Evolutionary conservation across 1,140 invertebrate genomes (phyloP).

Genomic region (Vollenhovia emeryi): DNA sequence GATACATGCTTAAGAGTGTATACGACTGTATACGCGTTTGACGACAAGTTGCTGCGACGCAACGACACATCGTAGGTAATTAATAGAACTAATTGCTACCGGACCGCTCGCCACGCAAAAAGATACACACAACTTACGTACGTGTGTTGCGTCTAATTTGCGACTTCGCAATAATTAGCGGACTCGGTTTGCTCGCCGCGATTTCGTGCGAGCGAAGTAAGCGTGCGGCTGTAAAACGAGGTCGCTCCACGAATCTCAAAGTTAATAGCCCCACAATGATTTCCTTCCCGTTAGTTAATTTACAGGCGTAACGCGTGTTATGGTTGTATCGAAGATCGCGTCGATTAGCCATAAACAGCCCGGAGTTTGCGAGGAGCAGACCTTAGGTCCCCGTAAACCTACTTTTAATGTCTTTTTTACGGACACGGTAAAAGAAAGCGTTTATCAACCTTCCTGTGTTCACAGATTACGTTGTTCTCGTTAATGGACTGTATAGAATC

Average conservation of each 20-base stretch:
- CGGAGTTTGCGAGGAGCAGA: background rate
- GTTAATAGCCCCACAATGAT: constrained; percentile 7
- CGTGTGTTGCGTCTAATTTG: constrained; percentile 33
- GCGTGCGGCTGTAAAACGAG: background rate
- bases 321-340: background rate
- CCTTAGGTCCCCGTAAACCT: background rate
- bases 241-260: constrained; percentile 21
- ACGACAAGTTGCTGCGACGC: no score
- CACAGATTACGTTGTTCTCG: background rate
- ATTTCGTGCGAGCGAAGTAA: constrained; percentile 25
- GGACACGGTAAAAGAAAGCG: no score
- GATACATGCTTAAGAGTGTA: no score
- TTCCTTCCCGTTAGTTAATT: background rate
- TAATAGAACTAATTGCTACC: constrained; percentile 37
- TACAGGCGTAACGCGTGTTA: background rate
- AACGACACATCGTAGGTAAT: constrained; percentile 19
- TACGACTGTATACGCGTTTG: no score
- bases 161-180: constrained; percentile 28
- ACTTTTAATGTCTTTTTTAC: background rate
- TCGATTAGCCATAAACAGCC: background rate
- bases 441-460: background rate
- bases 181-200: background rate
- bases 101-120: background rate
- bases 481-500: background rate
- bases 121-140: background rate